Conservation (phyloP, 2,888 invertebrate genomes). For the Drosophila paracracens region DNA sequence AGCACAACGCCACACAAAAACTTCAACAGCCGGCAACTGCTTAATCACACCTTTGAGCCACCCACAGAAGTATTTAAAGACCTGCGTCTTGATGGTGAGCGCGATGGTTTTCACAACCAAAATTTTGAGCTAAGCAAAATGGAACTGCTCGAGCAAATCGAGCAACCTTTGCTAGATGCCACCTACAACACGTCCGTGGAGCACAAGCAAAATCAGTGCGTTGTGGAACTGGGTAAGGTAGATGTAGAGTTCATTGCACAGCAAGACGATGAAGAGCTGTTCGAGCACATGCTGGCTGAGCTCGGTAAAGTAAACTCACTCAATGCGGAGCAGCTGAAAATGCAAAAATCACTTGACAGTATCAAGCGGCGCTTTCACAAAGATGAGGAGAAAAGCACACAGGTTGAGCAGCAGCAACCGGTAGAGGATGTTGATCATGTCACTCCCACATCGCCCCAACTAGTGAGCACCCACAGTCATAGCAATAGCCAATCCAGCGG, state of each 20-base stretch:
- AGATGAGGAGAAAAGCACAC: slow-evolving; percentile 48
- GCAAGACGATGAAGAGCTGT: slow-evolving; percentile 83
- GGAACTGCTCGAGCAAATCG: slow-evolving; percentile 78
- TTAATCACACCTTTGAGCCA: slow-evolving; percentile 77
- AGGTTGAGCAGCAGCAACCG: slow-evolving; percentile 21
- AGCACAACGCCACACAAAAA: slow-evolving; percentile 37
- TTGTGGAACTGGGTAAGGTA: slow-evolving; percentile 76
- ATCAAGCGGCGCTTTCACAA: slow-evolving; percentile 83
- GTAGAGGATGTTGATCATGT: slow-evolving; percentile 17
- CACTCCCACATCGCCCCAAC: slow-evolving; percentile 26
- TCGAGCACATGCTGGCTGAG: slow-evolving; percentile 83
- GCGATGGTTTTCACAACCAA: slow-evolving; percentile 43
- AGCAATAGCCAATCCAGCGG: slow-evolving; percentile 53
- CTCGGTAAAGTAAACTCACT: slow-evolving; percentile 77
- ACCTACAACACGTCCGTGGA: slow-evolving; percentile 70
- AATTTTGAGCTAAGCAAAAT: slow-evolving; percentile 59
- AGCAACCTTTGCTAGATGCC: slow-evolving; percentile 74
- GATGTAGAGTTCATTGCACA: slow-evolving; percentile 80
- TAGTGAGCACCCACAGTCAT: slow-evolving; percentile 25
- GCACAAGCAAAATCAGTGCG: slow-evolving; percentile 78
- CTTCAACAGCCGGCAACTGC: slow-evolving; percentile 14
- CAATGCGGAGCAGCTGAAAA: slow-evolving; percentile 83
- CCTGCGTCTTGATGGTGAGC: neutral
- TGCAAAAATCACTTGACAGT: slow-evolving; percentile 83
- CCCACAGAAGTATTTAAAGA: slow-evolving; percentile 27